Percentiles rank a stretch among this genome's conserved stretches.
Evolutionary conservation across 2,888 invertebrate species (phyloP).

Genomic region (Cabera pusaria): DNA sequence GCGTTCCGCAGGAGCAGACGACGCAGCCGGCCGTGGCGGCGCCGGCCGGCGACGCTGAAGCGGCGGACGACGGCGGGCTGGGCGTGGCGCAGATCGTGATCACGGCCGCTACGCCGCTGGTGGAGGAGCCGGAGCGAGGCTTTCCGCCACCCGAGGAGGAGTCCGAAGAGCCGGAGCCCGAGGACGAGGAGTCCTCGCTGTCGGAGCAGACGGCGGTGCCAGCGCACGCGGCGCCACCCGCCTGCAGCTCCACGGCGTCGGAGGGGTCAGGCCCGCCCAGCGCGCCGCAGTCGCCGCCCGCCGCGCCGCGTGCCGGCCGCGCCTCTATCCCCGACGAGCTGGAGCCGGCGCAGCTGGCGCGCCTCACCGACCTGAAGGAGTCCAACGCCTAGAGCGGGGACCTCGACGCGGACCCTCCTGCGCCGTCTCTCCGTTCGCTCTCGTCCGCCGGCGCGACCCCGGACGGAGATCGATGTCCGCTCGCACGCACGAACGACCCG

Average conservation of each 20-base stretch:
- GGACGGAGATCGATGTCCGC: slow-evolving; percentile 2
- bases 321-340: slow-evolving; percentile 95
- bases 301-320: slow-evolving; percentile 89
- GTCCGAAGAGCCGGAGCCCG: slow-evolving; percentile 46
- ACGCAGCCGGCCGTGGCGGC: slow-evolving; percentile 35
- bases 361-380: slow-evolving; percentile 94
- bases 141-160: slow-evolving; percentile 84
- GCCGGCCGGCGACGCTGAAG: slow-evolving; percentile 64
- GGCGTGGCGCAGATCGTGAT: slow-evolving; percentile 96
- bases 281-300: slow-evolving; percentile 82
- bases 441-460: slow-evolving; percentile 24
- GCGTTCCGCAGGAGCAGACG: slow-evolving; percentile 38
- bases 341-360: slow-evolving; percentile 93
- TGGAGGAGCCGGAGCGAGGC: slow-evolving; percentile 91
- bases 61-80: slow-evolving; percentile 85
- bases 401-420: slow-evolving; percentile 18
- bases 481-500: too few relatives aligned
- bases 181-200: slow-evolving; percentile 74
- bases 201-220: slow-evolving; percentile 78
- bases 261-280: slow-evolving; percentile 85
- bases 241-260: slow-evolving; percentile 87
- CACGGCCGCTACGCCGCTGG: slow-evolving; percentile 96
- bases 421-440: slow-evolving; percentile 9
- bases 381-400: slow-evolving; percentile 90
- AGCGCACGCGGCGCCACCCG: slow-evolving; percentile 74